phyloP scores from a whole-genome alignment of 1,140 invertebrate species.

The Pygmarrhopalites habei region DNA sequence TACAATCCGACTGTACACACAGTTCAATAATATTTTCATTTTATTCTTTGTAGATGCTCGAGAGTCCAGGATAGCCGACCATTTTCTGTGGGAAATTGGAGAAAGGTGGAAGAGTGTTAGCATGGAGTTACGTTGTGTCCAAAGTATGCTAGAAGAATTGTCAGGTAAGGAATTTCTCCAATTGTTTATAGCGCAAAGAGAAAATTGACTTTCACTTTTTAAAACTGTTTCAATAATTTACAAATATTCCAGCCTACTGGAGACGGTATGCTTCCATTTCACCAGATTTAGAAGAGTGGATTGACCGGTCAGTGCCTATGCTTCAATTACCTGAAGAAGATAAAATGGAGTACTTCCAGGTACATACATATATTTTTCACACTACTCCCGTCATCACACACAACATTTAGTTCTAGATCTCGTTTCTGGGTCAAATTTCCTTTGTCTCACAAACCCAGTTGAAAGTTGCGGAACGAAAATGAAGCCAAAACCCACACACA shows the following conservation, averaged over 20 bases:
- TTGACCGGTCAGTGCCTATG: slow-evolving; percentile 69
- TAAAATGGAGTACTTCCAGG: slow-evolving; percentile 67
- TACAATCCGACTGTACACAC: no score
- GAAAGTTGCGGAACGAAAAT: no score
- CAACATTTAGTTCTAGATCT: no score
- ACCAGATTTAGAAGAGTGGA: slow-evolving; percentile 69
- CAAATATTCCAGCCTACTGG: slow-evolving; percentile 86
- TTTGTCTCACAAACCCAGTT: no score
- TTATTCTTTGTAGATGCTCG: slow-evolving; percentile 55
- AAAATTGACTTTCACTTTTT: no score
- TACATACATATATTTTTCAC: slow-evolving; percentile 34
- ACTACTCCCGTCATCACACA: neutral
- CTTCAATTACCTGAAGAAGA: slow-evolving; percentile 70
- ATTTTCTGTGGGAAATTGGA: slow-evolving; percentile 75
- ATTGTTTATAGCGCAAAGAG: no score
- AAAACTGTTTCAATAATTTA: no score
- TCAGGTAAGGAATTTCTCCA: no score
- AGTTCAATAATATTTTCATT: no score
- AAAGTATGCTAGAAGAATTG: slow-evolving; percentile 81
- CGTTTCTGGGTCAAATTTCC: no score
- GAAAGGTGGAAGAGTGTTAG: slow-evolving; percentile 84
- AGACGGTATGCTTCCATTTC: slow-evolving; percentile 66
- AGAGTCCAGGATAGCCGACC: slow-evolving; percentile 68
- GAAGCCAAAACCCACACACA: no score
- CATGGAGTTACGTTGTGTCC: slow-evolving; percentile 78